Conservation (phyloP, 2,113 vertebrate species). For the Salminus brasiliensis region DNA sequence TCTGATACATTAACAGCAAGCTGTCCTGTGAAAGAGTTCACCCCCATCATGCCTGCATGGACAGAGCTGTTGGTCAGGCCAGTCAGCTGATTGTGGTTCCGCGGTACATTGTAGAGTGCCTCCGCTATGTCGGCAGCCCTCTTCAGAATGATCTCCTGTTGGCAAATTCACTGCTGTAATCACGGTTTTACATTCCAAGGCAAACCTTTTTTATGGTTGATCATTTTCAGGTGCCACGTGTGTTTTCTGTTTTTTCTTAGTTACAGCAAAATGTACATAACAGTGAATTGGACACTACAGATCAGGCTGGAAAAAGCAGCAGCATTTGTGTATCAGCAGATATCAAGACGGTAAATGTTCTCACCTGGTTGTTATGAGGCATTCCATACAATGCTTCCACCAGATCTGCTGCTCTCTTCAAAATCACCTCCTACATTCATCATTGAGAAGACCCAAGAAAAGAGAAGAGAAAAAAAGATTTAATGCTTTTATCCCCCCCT, state of each 20-base stretch:
- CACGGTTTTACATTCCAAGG: neutral
- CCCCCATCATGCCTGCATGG: conserved; percentile 95
- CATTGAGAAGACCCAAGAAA: neutral
- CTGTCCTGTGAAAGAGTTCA: conserved; percentile 96
- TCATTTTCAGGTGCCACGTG: neutral
- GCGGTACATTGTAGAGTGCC: conserved; percentile 96
- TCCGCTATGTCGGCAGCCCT: conserved; percentile 97
- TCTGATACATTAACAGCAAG: conserved; percentile 96
- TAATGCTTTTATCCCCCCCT: neutral
- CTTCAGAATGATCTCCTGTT: conserved; percentile 96
- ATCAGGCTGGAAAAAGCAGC: neutral
- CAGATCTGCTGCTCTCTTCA: conserved; percentile 88
- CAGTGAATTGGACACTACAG: neutral
- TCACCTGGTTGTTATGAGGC: conserved; percentile 92
- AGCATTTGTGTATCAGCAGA: too few relatives aligned
- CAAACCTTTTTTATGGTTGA: too few relatives aligned
- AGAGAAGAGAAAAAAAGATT: neutral
- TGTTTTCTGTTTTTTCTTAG: too few relatives aligned
- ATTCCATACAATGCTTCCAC: conserved; percentile 90
- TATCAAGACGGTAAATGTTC: neutral
- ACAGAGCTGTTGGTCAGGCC: conserved; percentile 87
- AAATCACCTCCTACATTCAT: conserved; percentile 84
- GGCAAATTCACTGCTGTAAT: conserved; percentile 2
- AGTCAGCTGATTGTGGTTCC: conserved; percentile 94
- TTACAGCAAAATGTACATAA: too few relatives aligned